Conservation (phyloP, 92 coral and sea anemone species). For the Plumapathes pennacea region DNA sequence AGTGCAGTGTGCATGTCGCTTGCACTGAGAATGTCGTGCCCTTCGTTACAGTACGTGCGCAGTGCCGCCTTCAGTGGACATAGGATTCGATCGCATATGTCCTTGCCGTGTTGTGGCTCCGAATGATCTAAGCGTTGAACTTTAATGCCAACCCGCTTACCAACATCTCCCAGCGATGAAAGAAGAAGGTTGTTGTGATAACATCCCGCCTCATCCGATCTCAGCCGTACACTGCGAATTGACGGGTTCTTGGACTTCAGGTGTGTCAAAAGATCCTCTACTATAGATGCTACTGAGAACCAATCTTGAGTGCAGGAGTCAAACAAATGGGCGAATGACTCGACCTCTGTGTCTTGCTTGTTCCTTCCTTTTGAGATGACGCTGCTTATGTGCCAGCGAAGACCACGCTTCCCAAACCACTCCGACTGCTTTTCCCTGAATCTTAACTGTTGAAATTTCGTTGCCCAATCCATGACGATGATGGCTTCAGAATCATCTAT, state of each 20-base stretch:
- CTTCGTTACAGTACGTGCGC: conserved; percentile 42
- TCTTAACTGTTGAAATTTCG: conserved; percentile 60
- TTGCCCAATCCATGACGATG: conserved; percentile 71
- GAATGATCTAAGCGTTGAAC: conserved; percentile 33
- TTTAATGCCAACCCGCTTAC: conserved; percentile 13
- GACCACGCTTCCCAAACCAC: conserved; percentile 65
- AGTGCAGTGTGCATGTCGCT: conserved; percentile 51
- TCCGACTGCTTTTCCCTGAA: conserved; percentile 68
- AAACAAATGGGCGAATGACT: conserved; percentile 31
- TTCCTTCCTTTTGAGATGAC: conserved; percentile 41
- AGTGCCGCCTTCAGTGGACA: conserved; percentile 46
- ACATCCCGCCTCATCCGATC: conserved; percentile 54
- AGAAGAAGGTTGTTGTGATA: conserved; percentile 42
- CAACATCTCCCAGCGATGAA: conserved; percentile 32
- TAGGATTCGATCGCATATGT: conserved; percentile 43
- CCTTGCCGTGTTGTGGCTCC: conserved; percentile 45
- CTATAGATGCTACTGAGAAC: conserved; percentile 35
- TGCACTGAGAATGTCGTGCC: conserved; percentile 41
- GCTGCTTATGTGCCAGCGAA: conserved; percentile 66
- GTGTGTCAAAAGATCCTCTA: conserved; percentile 20
- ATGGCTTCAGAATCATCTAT: conserved; percentile 27
- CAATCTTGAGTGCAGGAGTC: conserved; percentile 45
- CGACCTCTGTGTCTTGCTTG: conserved; percentile 18
- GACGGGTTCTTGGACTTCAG: conserved; percentile 22
- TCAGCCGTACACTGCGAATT: conserved; percentile 21